Base-by-base conservation (phyloP, 2,888 invertebrate species). In the Molorchus minor region DNA sequence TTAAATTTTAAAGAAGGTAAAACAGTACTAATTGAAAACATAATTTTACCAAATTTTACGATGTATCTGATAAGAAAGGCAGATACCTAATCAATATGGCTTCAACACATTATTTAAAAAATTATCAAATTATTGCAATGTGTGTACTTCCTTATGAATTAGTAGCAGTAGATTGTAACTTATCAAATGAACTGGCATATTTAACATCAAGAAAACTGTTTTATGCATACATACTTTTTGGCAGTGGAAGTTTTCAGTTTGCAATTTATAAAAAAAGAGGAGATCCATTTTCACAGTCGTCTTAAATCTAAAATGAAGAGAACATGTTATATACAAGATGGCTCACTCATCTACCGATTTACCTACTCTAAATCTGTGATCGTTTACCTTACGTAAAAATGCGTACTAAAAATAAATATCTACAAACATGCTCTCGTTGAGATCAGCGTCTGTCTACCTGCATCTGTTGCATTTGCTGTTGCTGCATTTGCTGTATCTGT, bases 391-490 rank as follows among this genome's bases (percentile, higher is more conserved):
- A 47, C 4, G 46, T 47, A 35, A 54, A 63, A 61, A 68, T 53
- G 62, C 56, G 58, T 53, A 65, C 45, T 64, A 66, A 66, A 64
- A 67, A 64, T 62, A 58, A 67, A 66, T 62, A 69, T 68, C 69
- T 69, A 72, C 70, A 52, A 52, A 71, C 69, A 71, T 71, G 64
- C 71, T 52, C 52, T 52, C 52, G 41, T 17, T 52, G 69, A 71
- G 65, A 73, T 79, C 76, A 80, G 72, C 80, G 80, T 65, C 80
- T 79, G 68, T 85, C 85, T 85, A 87, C 87, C 86, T 87, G 88
- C 78, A 85, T 81, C 77, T 89, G 85, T 72, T 87, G 87, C 74
- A 88, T 83, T 71, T 83, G 87, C 73, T 85, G 85, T 46, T 84
- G 85, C 51, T 79, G 76, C 62, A 74, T 77, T 59, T 75, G 77